phyloP scores from a whole-genome alignment of 2,888 invertebrate genomes.

The Odontomyia ornata region DNA sequence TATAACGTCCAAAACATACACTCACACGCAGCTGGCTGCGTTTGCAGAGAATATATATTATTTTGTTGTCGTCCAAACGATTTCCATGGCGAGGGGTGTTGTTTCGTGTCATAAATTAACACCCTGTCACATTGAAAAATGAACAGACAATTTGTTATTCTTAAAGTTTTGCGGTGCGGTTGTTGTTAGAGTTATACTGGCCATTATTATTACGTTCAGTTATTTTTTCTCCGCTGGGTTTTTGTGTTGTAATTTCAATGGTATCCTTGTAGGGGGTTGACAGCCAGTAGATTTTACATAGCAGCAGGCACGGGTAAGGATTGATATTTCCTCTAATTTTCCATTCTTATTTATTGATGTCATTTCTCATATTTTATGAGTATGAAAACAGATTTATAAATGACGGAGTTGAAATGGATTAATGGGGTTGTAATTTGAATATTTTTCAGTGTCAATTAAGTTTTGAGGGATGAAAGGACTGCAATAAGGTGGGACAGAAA shows the following conservation, averaged over 20 bases:
- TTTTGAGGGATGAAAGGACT: too few relatives aligned
- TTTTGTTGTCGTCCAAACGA: neutral
- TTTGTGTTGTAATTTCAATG: neutral
- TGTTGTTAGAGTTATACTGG: conserved; percentile 17
- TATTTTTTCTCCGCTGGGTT: neutral
- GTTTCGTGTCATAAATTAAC: conserved; percentile 42
- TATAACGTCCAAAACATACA: neutral
- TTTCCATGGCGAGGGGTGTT: conserved; percentile 4
- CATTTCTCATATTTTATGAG: conserved; percentile 40
- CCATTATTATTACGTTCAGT: conserved; percentile 24
- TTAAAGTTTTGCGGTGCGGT: conserved; percentile 38
- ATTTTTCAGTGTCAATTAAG: too few relatives aligned
- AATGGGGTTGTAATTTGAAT: neutral
- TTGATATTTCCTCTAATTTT: neutral
- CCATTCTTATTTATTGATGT: conserved; percentile 34
- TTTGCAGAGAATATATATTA: neutral
- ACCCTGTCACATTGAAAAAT: conserved; percentile 43
- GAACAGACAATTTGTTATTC: conserved; percentile 44
- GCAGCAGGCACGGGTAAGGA: neutral
- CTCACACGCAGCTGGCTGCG: neutral
- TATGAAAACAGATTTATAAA: conserved; percentile 42
- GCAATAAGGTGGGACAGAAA: too few relatives aligned
- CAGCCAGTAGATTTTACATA: neutral
- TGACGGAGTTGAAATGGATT: neutral
- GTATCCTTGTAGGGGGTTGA: neutral